Evolutionary conservation across 2,797 vertebrate genomes (phyloP), one percentile per base, ranked within the genome.

Genomic region (Argentina silus): DNA sequence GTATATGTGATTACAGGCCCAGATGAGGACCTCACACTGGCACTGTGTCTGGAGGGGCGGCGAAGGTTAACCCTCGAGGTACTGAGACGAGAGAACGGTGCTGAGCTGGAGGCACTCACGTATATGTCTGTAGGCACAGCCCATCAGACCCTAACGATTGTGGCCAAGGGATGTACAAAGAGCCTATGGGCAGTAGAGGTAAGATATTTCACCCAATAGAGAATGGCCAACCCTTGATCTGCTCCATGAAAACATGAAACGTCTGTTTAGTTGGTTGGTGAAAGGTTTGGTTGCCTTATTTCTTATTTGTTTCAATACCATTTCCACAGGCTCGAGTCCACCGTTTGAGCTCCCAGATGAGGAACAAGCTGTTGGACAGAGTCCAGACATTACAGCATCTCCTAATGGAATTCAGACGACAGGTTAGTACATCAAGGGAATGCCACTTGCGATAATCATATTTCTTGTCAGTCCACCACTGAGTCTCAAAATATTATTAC

Each of bases 131-230:
- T 94, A 9, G 85, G 83, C 72, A 81, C 85, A 17, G 82, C 75
- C 82, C 91, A 94, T 85, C 92, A 92, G 72, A 95, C 84, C 70
- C 85, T 96, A 69, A 85, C 23, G 19, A 77, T 96, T 74, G 81
- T 68, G 51, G 93, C 88, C 0, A 86, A 76, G 0, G 93, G 95
- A 62, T 95, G 95, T 21, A 85, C 88, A 65, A 80, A 91, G 59
- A 85, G 90, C 66, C 67, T 96, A 63, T 85, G 80, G 55, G 85
- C 80, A 21, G 21, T 80, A 67, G 95, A 96, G 95, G 95, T 95
- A 83, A 81, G 66, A 68, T 10, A 68, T 19, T 57, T 0, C 51
- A 6, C 3, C 1, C 47, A 27, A 11, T 5, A 12, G 9, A 74
- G 42, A 47, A 3, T 1, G 7, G 17, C 0, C 1, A 11, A 5